A percentile compares a stretch with the other conserved stretches of the same genome.
phyloP scores from a whole-genome alignment of 2,113 vertebrate species.

The Mormoops blainvillei region DNA sequence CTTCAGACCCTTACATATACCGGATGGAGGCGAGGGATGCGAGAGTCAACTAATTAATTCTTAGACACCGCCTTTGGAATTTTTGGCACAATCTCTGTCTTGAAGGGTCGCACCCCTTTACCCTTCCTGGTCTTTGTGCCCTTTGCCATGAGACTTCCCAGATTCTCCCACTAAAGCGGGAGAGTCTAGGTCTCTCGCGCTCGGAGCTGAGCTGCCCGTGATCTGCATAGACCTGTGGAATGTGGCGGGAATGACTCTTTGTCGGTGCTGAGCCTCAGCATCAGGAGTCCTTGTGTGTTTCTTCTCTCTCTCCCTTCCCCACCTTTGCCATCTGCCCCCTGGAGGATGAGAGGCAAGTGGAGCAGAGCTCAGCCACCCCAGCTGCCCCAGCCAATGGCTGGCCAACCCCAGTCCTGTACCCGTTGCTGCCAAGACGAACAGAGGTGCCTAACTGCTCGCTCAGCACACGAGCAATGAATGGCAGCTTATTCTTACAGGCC shows the following conservation, averaged over 20 bases:
- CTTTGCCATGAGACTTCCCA: not conserved
- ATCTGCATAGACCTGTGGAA: not conserved
- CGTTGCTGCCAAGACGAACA: not conserved
- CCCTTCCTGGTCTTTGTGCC: not conserved
- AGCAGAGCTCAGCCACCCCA: not conserved
- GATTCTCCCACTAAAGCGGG: not conserved
- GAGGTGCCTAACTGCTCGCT: not conserved
- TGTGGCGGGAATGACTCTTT: accelerated
- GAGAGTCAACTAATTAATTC: not conserved
- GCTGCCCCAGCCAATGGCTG: not conserved
- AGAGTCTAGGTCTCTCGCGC: not conserved
- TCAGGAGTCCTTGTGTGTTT: too few relatives aligned
- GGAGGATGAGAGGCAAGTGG: not conserved
- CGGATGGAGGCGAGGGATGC: not conserved
- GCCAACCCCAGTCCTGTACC: not conserved
- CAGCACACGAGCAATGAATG: not conserved
- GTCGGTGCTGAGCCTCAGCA: not conserved
- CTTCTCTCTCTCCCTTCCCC: not conserved
- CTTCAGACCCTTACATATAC: not conserved
- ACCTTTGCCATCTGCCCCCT: not conserved
- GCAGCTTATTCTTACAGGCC: not conserved
- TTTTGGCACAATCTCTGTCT: not conserved
- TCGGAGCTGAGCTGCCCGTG: too few relatives aligned
- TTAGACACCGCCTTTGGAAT: not conserved
- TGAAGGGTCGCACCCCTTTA: not conserved